Conservation (phyloP, 2,888 invertebrate genomes). For the Subacronicta megacephala region DNA sequence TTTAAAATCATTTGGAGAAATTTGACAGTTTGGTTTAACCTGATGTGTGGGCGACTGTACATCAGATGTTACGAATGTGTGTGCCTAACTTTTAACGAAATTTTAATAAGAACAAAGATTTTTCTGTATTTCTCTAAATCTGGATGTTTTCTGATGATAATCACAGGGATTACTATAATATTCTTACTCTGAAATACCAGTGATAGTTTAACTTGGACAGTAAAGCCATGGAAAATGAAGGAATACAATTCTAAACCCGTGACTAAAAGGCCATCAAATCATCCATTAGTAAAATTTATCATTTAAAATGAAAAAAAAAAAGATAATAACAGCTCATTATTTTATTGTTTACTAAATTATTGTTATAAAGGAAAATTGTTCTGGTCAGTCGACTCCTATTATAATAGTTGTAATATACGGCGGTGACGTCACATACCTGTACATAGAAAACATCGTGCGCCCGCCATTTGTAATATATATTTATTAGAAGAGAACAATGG, state of each 20-base stretch:
- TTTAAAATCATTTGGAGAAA: no score
- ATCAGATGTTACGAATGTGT: background rate
- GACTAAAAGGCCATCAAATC: conserved; percentile 40
- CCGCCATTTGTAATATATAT: conserved; percentile 73
- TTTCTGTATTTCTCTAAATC: no score
- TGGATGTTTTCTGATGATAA: background rate
- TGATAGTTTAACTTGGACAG: no score
- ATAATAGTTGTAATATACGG: conserved; percentile 67
- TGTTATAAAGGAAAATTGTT: conserved; percentile 75
- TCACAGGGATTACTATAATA: background rate
- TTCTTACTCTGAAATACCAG: no score
- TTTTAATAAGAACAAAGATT: no score
- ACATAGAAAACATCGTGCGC: conserved; percentile 62
- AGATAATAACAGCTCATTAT: conserved; percentile 58
- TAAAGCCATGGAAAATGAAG: no score
- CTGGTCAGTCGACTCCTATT: conserved; percentile 84
- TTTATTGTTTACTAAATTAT: conserved; percentile 75
- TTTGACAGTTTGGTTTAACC: no score
- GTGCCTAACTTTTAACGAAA: no score
- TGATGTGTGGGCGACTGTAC: no score
- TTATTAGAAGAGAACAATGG: conserved; percentile 70
- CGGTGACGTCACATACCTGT: conserved; percentile 64
- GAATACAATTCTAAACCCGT: conserved; percentile 35
- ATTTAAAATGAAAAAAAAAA: conserved; percentile 52
- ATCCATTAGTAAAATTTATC: conserved; percentile 51